Evolutionary conservation across 2,113 vertebrate species (phyloP), one percentile per base, ranked within the genome.

Genomic region (Percopsis transmontana): DNA sequence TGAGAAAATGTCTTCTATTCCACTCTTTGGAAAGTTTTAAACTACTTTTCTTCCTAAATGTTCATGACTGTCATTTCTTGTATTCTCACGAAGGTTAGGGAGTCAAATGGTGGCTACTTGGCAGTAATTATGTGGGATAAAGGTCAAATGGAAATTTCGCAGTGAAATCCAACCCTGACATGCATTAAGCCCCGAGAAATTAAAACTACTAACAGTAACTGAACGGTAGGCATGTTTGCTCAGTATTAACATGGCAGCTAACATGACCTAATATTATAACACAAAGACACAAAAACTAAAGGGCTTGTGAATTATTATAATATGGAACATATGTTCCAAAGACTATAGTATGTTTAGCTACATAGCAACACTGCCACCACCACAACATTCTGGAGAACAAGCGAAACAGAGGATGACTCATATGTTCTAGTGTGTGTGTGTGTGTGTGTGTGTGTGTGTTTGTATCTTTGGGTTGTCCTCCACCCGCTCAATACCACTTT

Each of bases 281-380:
- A 5, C 6, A 48, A 45, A 24, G 8, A 5, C 6, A 48, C 14
- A 66, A 62, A 24, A 56, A 45, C 9, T 24, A 50, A 50, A 42
- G 61, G 44, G 40, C 83, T 75, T 79, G 71, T 78, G 72, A 51
- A 70, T 62, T 52, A 15, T 0, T 77, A 44, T 84, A 76, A 79
- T 85, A 66, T 66, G 62, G 72, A 81, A 62, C 78, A 72, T 62
- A 40, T 72, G 76, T 84, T 60, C 66, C 71, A 33, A 44, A 21
- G 53, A 72, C 58, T 21, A 27, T 55, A 70, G 55, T 53, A 70
- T 44, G 63, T 80, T 80, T 86, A 86, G 83, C 86, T 84, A 82
- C 81, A 87, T 84, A 82, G 87, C 84, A 88, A 87, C 87, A 84
- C 24, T 74, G 68, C 75, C 72, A 53, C 75, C 61, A 7, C 33